Percentiles rank a stretch among this genome's conserved stretches.
Conservation (phyloP, 2,113 vertebrate species). For the Aythya baeri region DNA sequence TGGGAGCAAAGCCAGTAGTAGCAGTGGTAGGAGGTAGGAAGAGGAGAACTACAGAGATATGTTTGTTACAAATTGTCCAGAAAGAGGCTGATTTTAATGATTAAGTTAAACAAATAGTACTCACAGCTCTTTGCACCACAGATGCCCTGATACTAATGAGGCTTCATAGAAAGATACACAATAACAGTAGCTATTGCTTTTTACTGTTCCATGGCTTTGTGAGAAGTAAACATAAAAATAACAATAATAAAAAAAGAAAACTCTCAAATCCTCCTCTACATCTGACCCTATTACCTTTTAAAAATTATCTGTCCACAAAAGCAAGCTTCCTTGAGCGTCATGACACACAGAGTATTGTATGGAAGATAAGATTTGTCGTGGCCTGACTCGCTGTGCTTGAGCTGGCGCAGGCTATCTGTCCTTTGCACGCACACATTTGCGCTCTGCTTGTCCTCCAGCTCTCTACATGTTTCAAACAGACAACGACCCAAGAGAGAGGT, state of each 20-base stretch:
- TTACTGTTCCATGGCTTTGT: not conserved
- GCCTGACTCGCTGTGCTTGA: fast-evolving
- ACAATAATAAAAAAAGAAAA: not conserved
- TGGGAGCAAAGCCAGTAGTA: conserved; percentile 38
- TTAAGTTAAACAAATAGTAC: conserved; percentile 12
- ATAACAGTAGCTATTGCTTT: not conserved
- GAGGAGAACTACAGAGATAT: not conserved
- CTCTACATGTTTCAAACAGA: fast-evolving
- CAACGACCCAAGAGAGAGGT: not conserved
- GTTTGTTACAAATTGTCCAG: conserved; percentile 39
- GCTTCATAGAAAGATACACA: not conserved
- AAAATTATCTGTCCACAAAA: not conserved
- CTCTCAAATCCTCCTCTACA: not conserved
- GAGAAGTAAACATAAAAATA: not conserved
- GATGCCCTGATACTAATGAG: not conserved
- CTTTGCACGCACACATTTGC: fast-evolving
- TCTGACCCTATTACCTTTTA: not conserved
- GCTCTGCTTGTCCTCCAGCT: not conserved
- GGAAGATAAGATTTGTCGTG: not conserved
- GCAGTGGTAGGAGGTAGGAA: not conserved
- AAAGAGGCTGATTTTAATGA: not conserved
- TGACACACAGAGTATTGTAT: not conserved
- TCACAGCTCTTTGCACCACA: not conserved
- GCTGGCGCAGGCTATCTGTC: not conserved
- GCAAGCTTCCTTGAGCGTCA: not conserved